Evolutionary conservation across 1,140 invertebrate species (phyloP), one percentile per base, ranked within the genome.

Genomic region (Aphis gossypii): DNA sequence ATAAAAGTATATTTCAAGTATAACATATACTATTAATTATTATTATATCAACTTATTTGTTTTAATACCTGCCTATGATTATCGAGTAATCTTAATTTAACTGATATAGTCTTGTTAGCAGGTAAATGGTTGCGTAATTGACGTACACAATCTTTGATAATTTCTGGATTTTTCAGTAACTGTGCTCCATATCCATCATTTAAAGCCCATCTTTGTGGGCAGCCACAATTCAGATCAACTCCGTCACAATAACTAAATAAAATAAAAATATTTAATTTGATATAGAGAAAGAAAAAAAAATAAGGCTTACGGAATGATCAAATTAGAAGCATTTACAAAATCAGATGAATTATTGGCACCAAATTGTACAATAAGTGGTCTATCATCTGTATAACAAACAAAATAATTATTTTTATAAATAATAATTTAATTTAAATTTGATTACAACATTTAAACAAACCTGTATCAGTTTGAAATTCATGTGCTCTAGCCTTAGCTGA

Each of bases 191-290:
- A 98, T 35, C 98, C 98, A 95, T 98, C 97, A 95, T 97, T 96
- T 95, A 98, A 97, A 1, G 98, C 99, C 98, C 98, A 99, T 94
- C 97, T 96, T 95, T 99, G 99, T 23, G 99, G 99, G 95, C 99
- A 99, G 20, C 99, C 99, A 96, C 99, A 99, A 95, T 99, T 99
- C 56, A 99, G 95, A 96, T 99, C 99, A 6, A 99, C 97, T 44
- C 99, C 99, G 96, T 98, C 97, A 89, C 97, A 97, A 96, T 97
- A 97, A 38, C 97, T 98, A 94, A 51, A 95, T 95, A 95, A 94
- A 94, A 93, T 93, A 90, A 94, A 93, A 89, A 68, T n/a, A 14
- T 38, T 35, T 56, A 30, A 89, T 56, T 54, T 89, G 25, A 89
- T 38, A 54, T 25, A 51, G 92, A 89, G 87, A 94, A 84, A 54